Conservation (phyloP, 64 coral and sea anemone genomes). For the Anthopleura sola region DNA sequence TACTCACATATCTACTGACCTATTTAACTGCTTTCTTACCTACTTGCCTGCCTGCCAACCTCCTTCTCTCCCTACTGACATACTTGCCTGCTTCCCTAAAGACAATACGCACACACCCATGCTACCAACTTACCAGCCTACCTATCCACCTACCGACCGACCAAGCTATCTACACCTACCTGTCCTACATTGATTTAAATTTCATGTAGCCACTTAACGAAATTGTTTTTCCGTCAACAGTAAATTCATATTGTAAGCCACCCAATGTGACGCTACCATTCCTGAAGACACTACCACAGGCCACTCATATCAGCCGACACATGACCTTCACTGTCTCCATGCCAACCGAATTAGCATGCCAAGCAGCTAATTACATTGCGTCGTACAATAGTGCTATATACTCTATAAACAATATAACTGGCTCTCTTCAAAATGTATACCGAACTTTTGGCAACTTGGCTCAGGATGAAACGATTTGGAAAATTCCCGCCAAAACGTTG, state of each 20-base stretch:
- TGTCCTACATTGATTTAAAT: neutral
- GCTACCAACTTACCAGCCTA: no score
- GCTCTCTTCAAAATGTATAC: neutral
- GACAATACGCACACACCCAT: no score
- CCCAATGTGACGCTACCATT: slow-evolving; percentile 58
- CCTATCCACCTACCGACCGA: neutral
- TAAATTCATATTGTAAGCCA: slow-evolving; percentile 49
- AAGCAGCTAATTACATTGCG: neutral
- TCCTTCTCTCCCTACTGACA: neutral
- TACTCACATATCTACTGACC: no score
- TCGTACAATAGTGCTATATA: neutral
- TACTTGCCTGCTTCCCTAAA: neutral
- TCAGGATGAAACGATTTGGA: slow-evolving; percentile 18
- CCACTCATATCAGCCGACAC: slow-evolving; percentile 2
- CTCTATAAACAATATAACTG: neutral
- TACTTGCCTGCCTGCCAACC: neutral
- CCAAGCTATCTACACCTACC: neutral
- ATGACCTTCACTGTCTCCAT: neutral
- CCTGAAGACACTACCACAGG: slow-evolving; percentile 11
- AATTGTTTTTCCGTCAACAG: slow-evolving; percentile 32
- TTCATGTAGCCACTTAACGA: neutral
- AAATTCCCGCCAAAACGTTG: slow-evolving; percentile 31
- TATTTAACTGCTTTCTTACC: no score
- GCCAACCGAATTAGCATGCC: neutral
- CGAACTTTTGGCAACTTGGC: neutral